A percentile compares a stretch with the other conserved stretches of the same genome.
Conservation (phyloP, 2,797 vertebrate species). For the Dicrostonyx torquatus region DNA sequence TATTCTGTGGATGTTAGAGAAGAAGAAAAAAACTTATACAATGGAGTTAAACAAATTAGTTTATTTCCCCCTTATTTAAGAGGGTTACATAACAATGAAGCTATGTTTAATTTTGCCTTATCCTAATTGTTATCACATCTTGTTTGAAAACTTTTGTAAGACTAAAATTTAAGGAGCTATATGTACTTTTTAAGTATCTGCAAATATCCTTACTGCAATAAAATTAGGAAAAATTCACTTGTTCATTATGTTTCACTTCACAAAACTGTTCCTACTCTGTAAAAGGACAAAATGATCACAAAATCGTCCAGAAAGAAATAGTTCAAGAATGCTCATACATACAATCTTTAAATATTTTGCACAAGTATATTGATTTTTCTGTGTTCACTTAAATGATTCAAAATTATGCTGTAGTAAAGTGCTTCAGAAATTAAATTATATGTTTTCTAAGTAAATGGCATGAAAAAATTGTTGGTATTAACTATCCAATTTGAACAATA, state of each 20-base stretch:
- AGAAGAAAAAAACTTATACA: not conserved
- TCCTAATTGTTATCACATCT: not conserved
- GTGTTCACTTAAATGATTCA: constrained; percentile 44
- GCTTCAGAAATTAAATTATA: constrained; percentile 47
- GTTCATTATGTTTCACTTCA: not conserved
- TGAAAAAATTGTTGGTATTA: constrained; percentile 13
- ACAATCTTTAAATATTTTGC: constrained; percentile 26
- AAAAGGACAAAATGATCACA: constrained; percentile 39
- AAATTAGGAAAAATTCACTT: constrained; percentile 44
- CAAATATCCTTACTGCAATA: not conserved
- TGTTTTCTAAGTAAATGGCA: not conserved
- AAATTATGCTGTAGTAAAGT: constrained; percentile 15
- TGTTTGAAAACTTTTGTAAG: constrained; percentile 31
- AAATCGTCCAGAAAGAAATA: constrained; percentile 42
- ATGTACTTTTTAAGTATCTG: constrained; percentile 49
- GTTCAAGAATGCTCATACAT: constrained; percentile 26
- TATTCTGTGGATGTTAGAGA: not conserved
- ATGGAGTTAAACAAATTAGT: not conserved
- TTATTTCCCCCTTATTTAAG: not conserved
- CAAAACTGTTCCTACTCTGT: constrained; percentile 12
- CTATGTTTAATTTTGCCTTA: constrained; percentile 6
- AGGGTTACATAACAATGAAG: not conserved
- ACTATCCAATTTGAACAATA: constrained; percentile 20
- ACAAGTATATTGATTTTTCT: constrained; percentile 32
- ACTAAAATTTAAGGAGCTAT: not conserved